Evolutionary conservation across 2,888 invertebrate species (phyloP), one percentile per base, ranked within the genome.

Genomic region (Lingula anatina): DNA sequence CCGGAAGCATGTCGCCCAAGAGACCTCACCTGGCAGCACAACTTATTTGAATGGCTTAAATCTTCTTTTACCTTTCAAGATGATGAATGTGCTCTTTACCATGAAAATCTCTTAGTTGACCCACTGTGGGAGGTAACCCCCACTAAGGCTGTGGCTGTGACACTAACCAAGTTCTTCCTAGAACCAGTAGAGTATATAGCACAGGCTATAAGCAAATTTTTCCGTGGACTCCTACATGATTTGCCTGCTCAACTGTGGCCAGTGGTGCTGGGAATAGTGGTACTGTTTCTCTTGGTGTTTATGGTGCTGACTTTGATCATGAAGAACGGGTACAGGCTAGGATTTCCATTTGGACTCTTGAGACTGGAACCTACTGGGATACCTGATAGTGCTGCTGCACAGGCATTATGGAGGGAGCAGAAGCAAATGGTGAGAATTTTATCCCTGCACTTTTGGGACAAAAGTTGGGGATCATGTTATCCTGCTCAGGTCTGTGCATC

Each of bases 71-170:
- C 50, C 2, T 44, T 61, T 27, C 23, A 44, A 12, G 26, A 46
- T 2, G 59, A 63, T 37, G 47, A 46, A 25, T 63, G 62, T 50
- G 36, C 45, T 1, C 44, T 49, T 24, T 60, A 57, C 45, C 55
- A 56, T 37, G 59, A 61, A 39, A 47, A 47, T 27, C 24, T 61
- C 18, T 24, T 59, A 25, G 49, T 59, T 3, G 59, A 60, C 31
- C 60, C 62, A 4, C 37, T 57, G 35, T 55, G 56, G 53, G 60
- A 54, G 28, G 61, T 61, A 18, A 48, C 55, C 15, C 58, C 59
- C 1, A 55, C 57, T 20, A 56, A 58, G 57, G 61, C 61, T 26
- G 24, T 61, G 9, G 55, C 61, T 40, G 56, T 56, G 41, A 56
- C 61, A 4, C 18, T 56, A 15, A 49, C 57, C 24, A 53, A 54